Conservation (phyloP, 2,113 vertebrate species). For the Lonchura striata region DNA sequence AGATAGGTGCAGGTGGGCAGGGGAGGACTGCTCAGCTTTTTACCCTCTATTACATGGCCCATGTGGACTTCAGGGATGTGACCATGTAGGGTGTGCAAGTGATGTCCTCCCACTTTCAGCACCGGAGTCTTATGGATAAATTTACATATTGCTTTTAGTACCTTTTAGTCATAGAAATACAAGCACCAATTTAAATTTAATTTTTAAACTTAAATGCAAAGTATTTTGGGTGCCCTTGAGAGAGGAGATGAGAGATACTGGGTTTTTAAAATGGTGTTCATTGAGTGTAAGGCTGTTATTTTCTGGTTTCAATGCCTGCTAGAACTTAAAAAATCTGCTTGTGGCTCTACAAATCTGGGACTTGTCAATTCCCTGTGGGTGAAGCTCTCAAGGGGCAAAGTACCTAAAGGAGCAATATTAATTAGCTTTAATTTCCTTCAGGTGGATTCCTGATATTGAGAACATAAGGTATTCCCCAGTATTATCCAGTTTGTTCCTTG, state of each 20-base stretch:
- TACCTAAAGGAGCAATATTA: background rate
- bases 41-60: background rate
- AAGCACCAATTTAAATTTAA: background rate
- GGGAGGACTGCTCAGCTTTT: background rate
- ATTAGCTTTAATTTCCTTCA: background rate
- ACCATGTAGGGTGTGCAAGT: background rate
- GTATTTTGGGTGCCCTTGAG: background rate
- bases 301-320: background rate
- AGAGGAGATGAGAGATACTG: background rate
- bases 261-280: background rate
- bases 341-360: background rate
- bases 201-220: background rate
- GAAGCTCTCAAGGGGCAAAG: background rate
- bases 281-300: background rate
- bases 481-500: background rate
- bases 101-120: background rate
- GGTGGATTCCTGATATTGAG: background rate
- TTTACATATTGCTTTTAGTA: background rate
- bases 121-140: background rate
- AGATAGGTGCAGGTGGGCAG: background rate
- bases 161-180: background rate
- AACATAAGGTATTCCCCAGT: background rate
- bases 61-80: background rate
- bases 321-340: background rate
- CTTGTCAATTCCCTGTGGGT: background rate